A percentile compares a stretch with the other conserved stretches of the same genome.
Conservation (phyloP, 2,797 vertebrate genomes). For the Valencia hispanica region DNA sequence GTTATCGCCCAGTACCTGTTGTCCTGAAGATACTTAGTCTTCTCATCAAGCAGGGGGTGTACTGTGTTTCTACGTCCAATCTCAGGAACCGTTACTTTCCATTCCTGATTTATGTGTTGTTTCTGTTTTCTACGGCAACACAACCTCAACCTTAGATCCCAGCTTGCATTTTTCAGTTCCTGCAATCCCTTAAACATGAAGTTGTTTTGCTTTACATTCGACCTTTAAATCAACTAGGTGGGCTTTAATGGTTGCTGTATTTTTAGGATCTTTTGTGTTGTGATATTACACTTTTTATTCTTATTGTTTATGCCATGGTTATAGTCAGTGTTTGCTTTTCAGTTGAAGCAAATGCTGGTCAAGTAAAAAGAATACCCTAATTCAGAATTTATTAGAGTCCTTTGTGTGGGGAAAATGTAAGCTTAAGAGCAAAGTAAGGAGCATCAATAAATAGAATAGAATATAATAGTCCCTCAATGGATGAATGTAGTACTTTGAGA, state of each 20-base stretch:
- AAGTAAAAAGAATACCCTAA: not conserved
- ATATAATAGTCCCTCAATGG: not conserved
- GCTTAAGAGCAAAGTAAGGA: no score
- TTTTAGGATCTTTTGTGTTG: not conserved
- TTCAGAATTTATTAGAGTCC: not conserved
- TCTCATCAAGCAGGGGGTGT: not conserved
- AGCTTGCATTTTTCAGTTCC: slow-evolving; percentile 32
- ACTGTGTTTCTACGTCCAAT: not conserved
- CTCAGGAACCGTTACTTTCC: slow-evolving; percentile 32
- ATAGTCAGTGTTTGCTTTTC: not conserved
- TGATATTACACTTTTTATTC: no score
- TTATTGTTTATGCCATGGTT: not conserved
- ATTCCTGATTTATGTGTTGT: slow-evolving; percentile 53
- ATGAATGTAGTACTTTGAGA: rapidly evolving
- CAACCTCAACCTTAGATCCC: not conserved
- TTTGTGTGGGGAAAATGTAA: not conserved
- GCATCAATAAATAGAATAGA: not conserved
- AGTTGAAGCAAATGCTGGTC: not conserved
- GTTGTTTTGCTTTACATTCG: not conserved
- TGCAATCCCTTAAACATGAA: not conserved
- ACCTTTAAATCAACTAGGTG: slow-evolving; percentile 2
- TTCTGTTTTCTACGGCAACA: slow-evolving; percentile 44
- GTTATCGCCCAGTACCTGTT: not conserved
- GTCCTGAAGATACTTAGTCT: not conserved
- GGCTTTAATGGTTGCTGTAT: not conserved